Evolutionary conservation across 2,797 vertebrate species (phyloP).

Genomic region (Enteromius unitaeniatus): DNA sequence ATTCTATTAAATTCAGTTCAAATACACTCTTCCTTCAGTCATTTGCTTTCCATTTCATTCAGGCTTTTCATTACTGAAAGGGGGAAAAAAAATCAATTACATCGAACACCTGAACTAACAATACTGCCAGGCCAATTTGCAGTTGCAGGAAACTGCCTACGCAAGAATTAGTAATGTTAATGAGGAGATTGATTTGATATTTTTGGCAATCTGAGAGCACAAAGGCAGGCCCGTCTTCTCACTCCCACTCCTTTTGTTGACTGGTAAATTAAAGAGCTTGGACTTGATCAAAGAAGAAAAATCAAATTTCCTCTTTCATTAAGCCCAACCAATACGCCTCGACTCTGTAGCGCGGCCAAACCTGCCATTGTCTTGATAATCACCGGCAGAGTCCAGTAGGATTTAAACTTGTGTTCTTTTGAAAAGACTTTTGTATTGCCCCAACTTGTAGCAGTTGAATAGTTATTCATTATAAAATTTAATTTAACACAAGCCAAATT

Average conservation of each 20-base stretch:
- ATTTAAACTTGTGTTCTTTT: conserved; percentile 41
- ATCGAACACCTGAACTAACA: conserved; percentile 84
- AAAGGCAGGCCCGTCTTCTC: conserved; percentile 65
- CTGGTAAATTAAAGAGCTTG: conserved; percentile 75
- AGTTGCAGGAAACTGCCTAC: conserved; percentile 74
- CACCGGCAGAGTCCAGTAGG: conserved; percentile 46
- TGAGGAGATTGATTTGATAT: conserved; percentile 77
- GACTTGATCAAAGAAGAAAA: conserved; percentile 71
- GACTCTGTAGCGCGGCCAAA: conserved; percentile 49
- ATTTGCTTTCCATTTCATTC: conserved; percentile 71
- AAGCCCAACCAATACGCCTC: conserved; percentile 56
- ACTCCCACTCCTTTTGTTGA: conserved; percentile 70
- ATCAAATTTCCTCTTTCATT: conserved; percentile 69
- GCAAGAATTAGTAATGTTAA: conserved; percentile 83
- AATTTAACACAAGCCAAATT: conserved; percentile 39
- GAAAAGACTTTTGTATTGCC: conserved; percentile 52
- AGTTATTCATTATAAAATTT: conserved; percentile 36
- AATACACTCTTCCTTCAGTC: conserved; percentile 70
- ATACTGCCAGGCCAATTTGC: conserved; percentile 80
- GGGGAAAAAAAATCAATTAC: conserved; percentile 76
- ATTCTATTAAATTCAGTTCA: conserved; percentile 34
- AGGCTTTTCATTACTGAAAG: conserved; percentile 71
- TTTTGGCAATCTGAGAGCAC: conserved; percentile 72
- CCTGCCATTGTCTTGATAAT: conserved; percentile 58
- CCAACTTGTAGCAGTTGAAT: conserved; percentile 48